phyloP scores from a whole-genome alignment of 2,888 invertebrate species.

The Agelastica alni region DNA sequence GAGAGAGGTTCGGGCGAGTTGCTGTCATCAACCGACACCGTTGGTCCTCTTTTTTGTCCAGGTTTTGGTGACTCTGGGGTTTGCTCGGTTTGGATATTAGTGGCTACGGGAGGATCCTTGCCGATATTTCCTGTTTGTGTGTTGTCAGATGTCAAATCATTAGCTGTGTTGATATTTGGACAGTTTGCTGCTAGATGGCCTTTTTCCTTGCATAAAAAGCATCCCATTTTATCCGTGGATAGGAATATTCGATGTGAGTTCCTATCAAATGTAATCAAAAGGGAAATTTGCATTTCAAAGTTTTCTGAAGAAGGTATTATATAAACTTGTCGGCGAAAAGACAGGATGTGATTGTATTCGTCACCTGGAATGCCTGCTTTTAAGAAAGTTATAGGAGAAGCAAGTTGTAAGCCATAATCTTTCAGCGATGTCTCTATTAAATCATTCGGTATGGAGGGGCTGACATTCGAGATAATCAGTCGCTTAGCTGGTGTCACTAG shows the following conservation, averaged over 20 bases:
- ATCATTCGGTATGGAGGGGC: constrained; percentile 33
- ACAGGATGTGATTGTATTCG: constrained; percentile 35
- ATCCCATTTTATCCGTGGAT: neutral
- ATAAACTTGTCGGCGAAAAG: constrained; percentile 31
- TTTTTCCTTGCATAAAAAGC: neutral
- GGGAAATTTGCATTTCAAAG: constrained; percentile 1
- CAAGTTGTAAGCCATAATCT: neutral
- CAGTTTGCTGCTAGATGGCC: neutral
- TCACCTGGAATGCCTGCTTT: constrained; percentile 34
- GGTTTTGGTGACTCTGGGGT: neutral
- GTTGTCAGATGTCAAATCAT: too few species aligned
- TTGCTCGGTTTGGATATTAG: too few species aligned
- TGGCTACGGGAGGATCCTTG: neutral
- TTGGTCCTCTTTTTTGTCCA: neutral
- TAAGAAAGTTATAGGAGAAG: constrained; percentile 31
- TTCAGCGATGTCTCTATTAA: constrained; percentile 15
- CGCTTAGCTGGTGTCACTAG: constrained; percentile 35
- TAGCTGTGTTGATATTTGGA: neutral
- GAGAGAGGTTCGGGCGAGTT: neutral
- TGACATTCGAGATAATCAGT: constrained; percentile 39
- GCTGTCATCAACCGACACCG: neutral
- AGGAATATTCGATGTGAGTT: neutral
- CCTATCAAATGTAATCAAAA: neutral
- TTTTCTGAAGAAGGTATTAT: constrained; percentile 1
- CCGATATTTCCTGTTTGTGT: neutral